Base-by-base conservation (phyloP, 2,888 invertebrate species). In the Cactoblastis cactorum region DNA sequence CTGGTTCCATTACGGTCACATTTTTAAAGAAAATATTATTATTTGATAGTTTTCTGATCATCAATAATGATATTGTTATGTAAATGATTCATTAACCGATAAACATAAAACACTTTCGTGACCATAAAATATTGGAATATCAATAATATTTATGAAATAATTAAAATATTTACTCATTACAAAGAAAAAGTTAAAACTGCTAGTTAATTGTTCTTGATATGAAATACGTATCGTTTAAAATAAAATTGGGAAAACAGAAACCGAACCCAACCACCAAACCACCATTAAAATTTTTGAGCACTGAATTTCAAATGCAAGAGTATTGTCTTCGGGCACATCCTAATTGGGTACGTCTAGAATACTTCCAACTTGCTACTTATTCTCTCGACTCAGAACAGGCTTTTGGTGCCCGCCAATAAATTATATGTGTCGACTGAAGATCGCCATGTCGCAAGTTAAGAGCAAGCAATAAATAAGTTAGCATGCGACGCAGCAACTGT, bases 381-480 rank as follows among this genome's bases (percentile, higher is more conserved):
- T 43, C 43, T 9, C 28, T 28, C 14, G 43, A 17, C 24, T 43
- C 15, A 56, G 62, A 54, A 60, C 59, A 63, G 65, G 67, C 32
- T 33, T 24, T 65, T 64, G 62, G 65, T 60, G 55, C 55, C 60
- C 56, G 65, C 72, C 67, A 61, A 82, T 84, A 79, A 78, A 76
- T 85, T 83, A 83, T 73, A 65, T 56, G 64, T 60, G 65, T 67
- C 56, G 79, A 81, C 82, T 73, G 69, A 67, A 71, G 79, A 79
- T 76, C 66, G 18, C 74, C 67, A 63, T 79, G 83, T 84, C 76
- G 77, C 67, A 58, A 37, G 39, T 69, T 61, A 63, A 53, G 60
- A 61, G 59, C 59, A 55, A 59, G 73, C 68, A 71, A 76, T 75
- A 80, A 82, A 83, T 83, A 79, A 73, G 72, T 69, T 41, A 14